Percentiles rank a stretch among this genome's conserved stretches.
Evolutionary conservation across 2,113 vertebrate genomes (phyloP).

Genomic region (Xiphorhynchus elegans): DNA sequence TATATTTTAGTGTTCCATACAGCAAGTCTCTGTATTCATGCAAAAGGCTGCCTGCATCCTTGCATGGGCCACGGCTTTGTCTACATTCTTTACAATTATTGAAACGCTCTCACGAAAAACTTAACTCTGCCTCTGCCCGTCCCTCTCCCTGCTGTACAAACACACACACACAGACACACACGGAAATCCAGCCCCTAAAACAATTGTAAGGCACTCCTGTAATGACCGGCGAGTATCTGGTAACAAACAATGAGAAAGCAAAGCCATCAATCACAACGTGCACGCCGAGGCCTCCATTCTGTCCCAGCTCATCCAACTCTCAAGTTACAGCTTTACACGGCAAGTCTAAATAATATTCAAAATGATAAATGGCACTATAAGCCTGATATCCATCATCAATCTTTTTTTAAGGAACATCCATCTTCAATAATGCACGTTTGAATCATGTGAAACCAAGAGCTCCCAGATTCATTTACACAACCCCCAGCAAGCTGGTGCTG

Average conservation of each 20-base stretch:
- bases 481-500: conserved; percentile 82
- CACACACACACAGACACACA: not conserved
- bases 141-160: not conserved
- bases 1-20: conserved; percentile 35
- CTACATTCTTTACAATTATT: conserved; percentile 53
- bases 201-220: conserved; percentile 68
- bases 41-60: conserved; percentile 33
- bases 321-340: conserved; percentile 98
- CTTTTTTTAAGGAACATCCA: conserved; percentile 98
- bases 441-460: conserved; percentile 88
- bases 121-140: not conserved
- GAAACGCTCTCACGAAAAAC: conserved; percentile 40
- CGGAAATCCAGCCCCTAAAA: conserved; percentile 55
- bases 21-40: not conserved
- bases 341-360: conserved; percentile 99
- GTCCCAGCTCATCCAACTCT: conserved; percentile 90
- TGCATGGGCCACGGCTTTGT: conserved; percentile 28
- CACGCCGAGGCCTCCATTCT: conserved; percentile 85
- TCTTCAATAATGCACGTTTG: conserved; percentile 94
- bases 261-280: conserved; percentile 89
- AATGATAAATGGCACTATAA: conserved; percentile 96
- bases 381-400: conserved; percentile 98
- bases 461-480: conserved; percentile 87
- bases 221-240: conserved; percentile 84
- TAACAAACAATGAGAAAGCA: conserved; percentile 89